Percentiles rank a stretch among this genome's conserved stretches.
These are phyloP conservation scores for Neostethus bicornis DNA, from an alignment of 2,797 vertebrate species.

Conservation along the genomic window DNA sequence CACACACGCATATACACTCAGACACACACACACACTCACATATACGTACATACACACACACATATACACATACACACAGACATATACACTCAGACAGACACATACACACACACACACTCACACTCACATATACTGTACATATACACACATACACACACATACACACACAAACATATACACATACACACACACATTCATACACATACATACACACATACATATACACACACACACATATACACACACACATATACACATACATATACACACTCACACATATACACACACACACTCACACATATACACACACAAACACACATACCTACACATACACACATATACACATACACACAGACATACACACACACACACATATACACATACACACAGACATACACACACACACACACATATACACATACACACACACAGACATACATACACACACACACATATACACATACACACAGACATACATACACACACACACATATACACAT, in stretches of 20 bases:
- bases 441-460: slow-evolving; percentile 8
- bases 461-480: no score
- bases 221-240: no score
- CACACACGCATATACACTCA: slow-evolving; percentile 20
- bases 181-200: slow-evolving; percentile 14
- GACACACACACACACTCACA: slow-evolving; percentile 84
- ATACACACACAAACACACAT: slow-evolving; percentile 59
- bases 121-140: slow-evolving; percentile 26
- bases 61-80: slow-evolving; percentile 9
- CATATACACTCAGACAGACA: no score
- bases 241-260: slow-evolving; percentile 29
- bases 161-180: slow-evolving; percentile 88
- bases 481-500: no score
- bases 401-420: slow-evolving; percentile 57
- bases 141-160: slow-evolving; percentile 20
- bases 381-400: slow-evolving; percentile 30
- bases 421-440: slow-evolving; percentile 82
- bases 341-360: no score
- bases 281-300: slow-evolving; percentile 84
- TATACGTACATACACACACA: slow-evolving; percentile 64
- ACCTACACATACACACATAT: slow-evolving; percentile 11
- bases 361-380: no score
- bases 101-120: no score
- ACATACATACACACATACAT: no score
- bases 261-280: slow-evolving; percentile 25